Conservation (phyloP, 2,113 vertebrate species). For the Lichenostomus cassidix region DNA sequence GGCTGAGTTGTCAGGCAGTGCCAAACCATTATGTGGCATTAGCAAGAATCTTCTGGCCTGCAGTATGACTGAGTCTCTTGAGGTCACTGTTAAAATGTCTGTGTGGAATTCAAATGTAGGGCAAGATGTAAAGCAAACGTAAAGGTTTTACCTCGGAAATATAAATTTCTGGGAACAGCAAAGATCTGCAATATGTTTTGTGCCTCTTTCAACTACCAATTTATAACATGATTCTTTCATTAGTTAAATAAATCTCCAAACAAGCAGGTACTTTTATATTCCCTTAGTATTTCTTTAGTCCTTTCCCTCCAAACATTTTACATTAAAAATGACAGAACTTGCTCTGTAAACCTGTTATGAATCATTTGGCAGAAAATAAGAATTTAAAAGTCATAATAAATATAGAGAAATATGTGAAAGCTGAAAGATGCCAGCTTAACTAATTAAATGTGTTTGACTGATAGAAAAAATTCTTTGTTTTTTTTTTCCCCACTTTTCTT, state of each 20-base stretch:
- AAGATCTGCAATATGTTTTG: background rate
- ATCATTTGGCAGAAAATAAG: background rate
- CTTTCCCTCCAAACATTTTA: background rate
- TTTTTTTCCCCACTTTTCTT: background rate
- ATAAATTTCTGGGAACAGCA: background rate
- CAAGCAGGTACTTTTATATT: background rate
- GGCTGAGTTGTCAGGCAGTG: background rate
- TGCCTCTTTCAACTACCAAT: background rate
- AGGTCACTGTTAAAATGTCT: background rate
- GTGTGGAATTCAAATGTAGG: background rate
- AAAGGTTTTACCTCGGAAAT: background rate
- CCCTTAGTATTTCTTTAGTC: background rate
- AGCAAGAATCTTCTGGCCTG: background rate
- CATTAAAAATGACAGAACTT: background rate
- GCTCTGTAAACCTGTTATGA: background rate
- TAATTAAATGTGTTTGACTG: background rate
- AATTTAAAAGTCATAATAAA: constrained; percentile 8
- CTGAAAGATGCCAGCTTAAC: background rate
- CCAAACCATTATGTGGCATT: background rate
- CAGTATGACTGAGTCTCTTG: background rate
- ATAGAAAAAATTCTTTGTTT: background rate
- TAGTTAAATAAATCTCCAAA: background rate
- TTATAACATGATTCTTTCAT: background rate
- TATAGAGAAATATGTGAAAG: background rate
- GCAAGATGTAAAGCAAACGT: background rate